A percentile compares a stretch with the other conserved stretches of the same genome.
These are phyloP conservation scores for Prionace glauca DNA, from an alignment of 2,797 vertebrate species.

Conservation along the genomic window DNA sequence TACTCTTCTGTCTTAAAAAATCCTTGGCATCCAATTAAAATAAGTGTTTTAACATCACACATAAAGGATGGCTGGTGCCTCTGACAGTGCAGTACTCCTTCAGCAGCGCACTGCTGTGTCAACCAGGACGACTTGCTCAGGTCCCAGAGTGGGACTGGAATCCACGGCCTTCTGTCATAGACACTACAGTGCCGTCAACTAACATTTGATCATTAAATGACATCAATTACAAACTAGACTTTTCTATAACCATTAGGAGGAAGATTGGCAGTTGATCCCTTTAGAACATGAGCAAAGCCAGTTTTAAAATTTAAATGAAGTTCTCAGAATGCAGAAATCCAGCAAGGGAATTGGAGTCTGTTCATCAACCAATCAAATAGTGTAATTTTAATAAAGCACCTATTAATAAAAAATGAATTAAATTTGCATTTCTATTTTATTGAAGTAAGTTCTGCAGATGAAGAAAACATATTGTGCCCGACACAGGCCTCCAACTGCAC, in stretches of 20 bases:
- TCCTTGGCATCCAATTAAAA: background rate
- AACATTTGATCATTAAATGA: background rate
- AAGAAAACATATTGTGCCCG: background rate
- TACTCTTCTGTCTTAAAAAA: background rate
- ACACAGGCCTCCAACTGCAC: background rate
- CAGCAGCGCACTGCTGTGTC: background rate
- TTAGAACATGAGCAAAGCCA: slow-evolving; percentile 17
- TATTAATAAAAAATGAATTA: slow-evolving; percentile 17
- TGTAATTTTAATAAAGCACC: slow-evolving; percentile 26
- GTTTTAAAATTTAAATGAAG: slow-evolving; percentile 8
- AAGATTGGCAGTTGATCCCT: slow-evolving; percentile 11
- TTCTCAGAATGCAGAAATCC: background rate
- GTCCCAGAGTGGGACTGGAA: background rate
- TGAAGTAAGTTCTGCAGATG: background rate
- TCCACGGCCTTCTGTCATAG: background rate
- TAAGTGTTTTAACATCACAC: background rate
- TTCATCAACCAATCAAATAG: background rate
- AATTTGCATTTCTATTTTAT: slow-evolving; percentile 18
- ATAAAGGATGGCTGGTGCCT: background rate
- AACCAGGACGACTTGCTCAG: background rate
- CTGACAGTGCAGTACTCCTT: background rate
- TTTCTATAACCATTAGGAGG: background rate
- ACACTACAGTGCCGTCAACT: background rate
- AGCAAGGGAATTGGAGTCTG: background rate
- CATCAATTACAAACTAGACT: background rate